Base-by-base conservation (phyloP, 2,888 invertebrate species). In the Temnothorax ravouxi region DNA sequence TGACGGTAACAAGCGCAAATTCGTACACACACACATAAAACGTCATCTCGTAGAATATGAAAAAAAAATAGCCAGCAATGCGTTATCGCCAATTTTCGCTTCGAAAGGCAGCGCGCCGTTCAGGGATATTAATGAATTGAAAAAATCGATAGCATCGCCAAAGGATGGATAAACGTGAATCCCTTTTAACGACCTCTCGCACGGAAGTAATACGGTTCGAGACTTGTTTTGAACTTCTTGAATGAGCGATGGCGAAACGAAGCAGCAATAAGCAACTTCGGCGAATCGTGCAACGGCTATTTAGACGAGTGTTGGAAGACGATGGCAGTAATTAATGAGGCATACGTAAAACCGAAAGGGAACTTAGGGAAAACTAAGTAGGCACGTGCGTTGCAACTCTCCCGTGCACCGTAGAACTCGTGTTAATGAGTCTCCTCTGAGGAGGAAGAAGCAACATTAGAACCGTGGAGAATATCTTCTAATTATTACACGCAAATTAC, bases 141-240 rank as follows among this genome's bases (percentile, higher is more conserved):
- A 80, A 80, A 50, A 80, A 84, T 83, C 82, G 62, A 84, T 81
- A 62, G 47, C 34, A 69, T 4, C 44, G 54, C 47, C 47, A 71
- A 61, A 61, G 72, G 72, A 77, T 13, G 38, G 66, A 59, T 47
- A 59, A 47, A 52, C 52, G 69, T 62, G 83, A 29, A 83, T 86
- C 89, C 59, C 82, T 84, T 80, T 79, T 80, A 87, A 54, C 83
- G 86, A 84, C 84, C 74, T 71, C 41, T 72, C 61, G 47, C 56
- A 59, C 21, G 84, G 80, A 84, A 84, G 84, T 87, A 86, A 79
- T 84, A 82, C 34, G 62, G 77, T 88, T 86, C 82, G 80, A 83
- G 82, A 75, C 74, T 84, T 59, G 34, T 59, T 83, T 66, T 62
- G 79, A 88, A 84, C 76, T 59, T 80, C 44, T 66, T 61, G 71